Evolutionary conservation across 2,113 vertebrate genomes (phyloP), one percentile per base, ranked within the genome.

Genomic region (Planiliza haematocheilus): DNA sequence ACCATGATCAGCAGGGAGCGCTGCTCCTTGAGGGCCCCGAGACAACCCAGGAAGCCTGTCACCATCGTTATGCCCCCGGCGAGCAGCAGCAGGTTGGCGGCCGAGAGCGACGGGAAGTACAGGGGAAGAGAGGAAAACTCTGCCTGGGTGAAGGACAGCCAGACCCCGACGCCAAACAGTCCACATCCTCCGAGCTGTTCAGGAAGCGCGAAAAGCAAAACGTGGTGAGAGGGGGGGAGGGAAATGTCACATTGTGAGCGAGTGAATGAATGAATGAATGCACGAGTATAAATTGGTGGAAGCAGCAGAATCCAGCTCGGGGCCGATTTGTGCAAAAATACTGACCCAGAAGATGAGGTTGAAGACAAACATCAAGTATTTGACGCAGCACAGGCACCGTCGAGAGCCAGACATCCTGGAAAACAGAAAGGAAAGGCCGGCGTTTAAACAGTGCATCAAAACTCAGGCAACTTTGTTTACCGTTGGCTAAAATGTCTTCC

Each of bases 291-390:
- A 30, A 30, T 30, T 30, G 24, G 24, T 30, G 2, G 24, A 30
- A 30, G 24, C 24, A 30, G 5, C 3, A 30, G 24, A 30, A 30
- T n/a, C n/a, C n/a, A n/a, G n/a, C n/a, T n/a, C n/a, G n/a, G 18
- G 0, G 11, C 1, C n/a, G 18, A 48, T 21, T 16, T 8, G 11
- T 42, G 24, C 13, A n/a, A 30, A 56, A 52, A 79, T 78, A 94
- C 95, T 92, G 20, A 96, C 95, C 95, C 95, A 95, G 88, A 96
- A 96, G 87, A 95, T 92, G 79, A 96, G 94, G 83, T 95, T 96
- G 74, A 96, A 95, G 86, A 95, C 78, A 77, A 95, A 95, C 93
- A 95, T 94, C 71, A 94, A 79, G 69, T 95, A 95, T 80, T 96
- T 95, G 79, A 95, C 92, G 17, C 93, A 95, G 69, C 93, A 94